Percentiles rank a stretch among this genome's conserved stretches.
Conservation (phyloP, 2,888 invertebrate genomes). For the Trichogramma dendrolimi region DNA sequence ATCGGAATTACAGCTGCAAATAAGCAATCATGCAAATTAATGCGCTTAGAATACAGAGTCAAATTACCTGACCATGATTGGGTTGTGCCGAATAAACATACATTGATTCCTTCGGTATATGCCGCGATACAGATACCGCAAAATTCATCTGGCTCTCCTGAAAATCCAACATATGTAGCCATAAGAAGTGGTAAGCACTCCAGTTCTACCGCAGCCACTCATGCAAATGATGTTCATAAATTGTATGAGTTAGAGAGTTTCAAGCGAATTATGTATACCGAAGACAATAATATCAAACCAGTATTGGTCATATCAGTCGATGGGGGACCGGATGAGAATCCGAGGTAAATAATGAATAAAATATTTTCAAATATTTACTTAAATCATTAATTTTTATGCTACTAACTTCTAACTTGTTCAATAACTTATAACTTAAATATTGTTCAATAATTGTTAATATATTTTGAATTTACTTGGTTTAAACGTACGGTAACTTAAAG, state of each 20-base stretch:
- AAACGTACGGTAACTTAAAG: not conserved
- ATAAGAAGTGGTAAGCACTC: constrained; percentile 38
- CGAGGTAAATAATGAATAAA: constrained; percentile 29
- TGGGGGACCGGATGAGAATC: constrained; percentile 22
- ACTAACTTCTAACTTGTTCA: not conserved
- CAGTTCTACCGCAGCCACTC: constrained; percentile 36
- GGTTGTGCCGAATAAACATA: constrained; percentile 39
- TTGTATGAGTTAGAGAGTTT: constrained; percentile 29
- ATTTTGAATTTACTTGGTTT: no score
- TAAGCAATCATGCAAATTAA: constrained; percentile 42
- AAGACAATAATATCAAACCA: constrained; percentile 32
- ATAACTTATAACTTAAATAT: no score
- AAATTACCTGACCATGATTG: constrained; percentile 41
- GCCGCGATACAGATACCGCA: constrained; percentile 35
- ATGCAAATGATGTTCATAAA: constrained; percentile 24
- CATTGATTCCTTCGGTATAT: constrained; percentile 42
- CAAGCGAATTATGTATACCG: constrained; percentile 2
- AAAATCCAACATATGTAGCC: constrained; percentile 43
- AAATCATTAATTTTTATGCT: not conserved
- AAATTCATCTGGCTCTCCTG: constrained; percentile 33
- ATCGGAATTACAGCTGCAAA: no score
- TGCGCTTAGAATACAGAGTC: constrained; percentile 38
- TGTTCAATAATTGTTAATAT: no score
- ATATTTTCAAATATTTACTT: no score
- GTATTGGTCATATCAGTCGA: constrained; percentile 36